Base-by-base conservation (phyloP, 1,140 invertebrate genomes). In the Eufriesea mexicana region DNA sequence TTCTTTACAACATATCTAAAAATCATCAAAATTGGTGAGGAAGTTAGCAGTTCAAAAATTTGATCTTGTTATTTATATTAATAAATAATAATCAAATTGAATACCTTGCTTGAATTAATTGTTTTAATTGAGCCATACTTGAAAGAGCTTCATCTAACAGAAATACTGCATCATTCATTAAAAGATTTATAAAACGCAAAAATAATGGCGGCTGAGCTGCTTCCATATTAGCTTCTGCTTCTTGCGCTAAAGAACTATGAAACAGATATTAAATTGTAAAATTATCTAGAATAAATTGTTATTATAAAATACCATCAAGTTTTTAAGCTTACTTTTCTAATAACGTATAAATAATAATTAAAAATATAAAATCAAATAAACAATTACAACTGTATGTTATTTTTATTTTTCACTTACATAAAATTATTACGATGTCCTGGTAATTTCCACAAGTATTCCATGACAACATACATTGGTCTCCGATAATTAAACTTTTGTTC, bases 401-500 rank as follows among this genome's bases (percentile, higher is more conserved):
- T n/a, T 66, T 57, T 49, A 20, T 55, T 62, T 1, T 77, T 57
- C 76, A 94, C 94, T 95, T 95, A 97, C 96, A 96, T 96, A 88
- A 99, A 97, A 89, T 95, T 96, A 68, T 96, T 91, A 84, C 96
- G 94, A 89, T 98, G 97, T 88, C 97, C 96, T 25, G 96, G 93
- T 77, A 97, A 96, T 59, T 96, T 96, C 98, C 98, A 99, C 20
- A 99, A 95, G 94, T 98, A 98, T 89, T 98, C 96, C 96, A 99
- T 97, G 2, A 99, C 96, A 68, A 96, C 95, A 92, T 99, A 99
- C 98, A 99, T 99, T 12, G 98, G 98, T 77, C 98, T 95, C 59
- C 98, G 95, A 92, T 99, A 99, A 92, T 99, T 98, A 92, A 99
- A 99, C 94, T 99, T 99, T 93, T 99, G 98, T 93, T 99, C 98